Evolutionary conservation across 2,797 vertebrate genomes (phyloP).

Genomic region (Megaceryle alcyon): DNA sequence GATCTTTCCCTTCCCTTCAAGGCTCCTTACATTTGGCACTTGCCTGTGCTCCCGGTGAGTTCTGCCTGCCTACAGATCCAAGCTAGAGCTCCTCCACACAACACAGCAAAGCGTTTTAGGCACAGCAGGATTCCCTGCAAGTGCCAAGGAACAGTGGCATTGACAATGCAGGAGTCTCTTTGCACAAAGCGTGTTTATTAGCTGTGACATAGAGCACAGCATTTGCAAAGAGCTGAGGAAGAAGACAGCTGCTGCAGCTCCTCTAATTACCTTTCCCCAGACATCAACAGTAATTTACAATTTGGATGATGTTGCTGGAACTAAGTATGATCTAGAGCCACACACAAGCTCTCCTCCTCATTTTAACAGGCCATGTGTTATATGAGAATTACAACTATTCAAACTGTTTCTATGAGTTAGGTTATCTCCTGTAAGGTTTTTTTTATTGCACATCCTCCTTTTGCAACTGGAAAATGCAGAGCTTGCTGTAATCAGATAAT

Average conservation of each 20-base stretch:
- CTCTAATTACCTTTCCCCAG: slow-evolving; percentile 40
- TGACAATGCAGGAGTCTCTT: slow-evolving; percentile 28
- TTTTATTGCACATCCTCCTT: slow-evolving; percentile 41
- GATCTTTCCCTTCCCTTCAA: background rate
- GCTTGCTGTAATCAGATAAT: slow-evolving; percentile 44
- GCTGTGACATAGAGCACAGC: slow-evolving; percentile 40
- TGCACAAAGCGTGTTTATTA: slow-evolving; percentile 46
- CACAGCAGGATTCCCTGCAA: background rate
- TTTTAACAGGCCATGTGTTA: slow-evolving; percentile 46
- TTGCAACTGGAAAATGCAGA: slow-evolving; percentile 23
- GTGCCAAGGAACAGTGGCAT: background rate
- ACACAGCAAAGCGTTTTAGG: background rate
- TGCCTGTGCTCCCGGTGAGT: background rate
- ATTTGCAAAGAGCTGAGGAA: slow-evolving; percentile 38
- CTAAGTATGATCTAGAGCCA: slow-evolving; percentile 38
- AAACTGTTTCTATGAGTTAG: slow-evolving; percentile 57
- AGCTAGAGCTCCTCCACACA: background rate
- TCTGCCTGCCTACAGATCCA: background rate
- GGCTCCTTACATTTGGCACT: background rate
- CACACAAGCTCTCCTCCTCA: slow-evolving; percentile 1
- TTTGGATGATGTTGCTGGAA: slow-evolving; percentile 43
- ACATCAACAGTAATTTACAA: slow-evolving; percentile 42
- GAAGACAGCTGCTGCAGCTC: slow-evolving; percentile 55
- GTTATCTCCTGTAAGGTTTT: slow-evolving; percentile 25
- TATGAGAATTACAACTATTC: slow-evolving; percentile 34